Percentiles rank a stretch among this genome's conserved stretches.
Conservation (phyloP, 1,140 invertebrate genomes). For the Diorhabda elongata region DNA sequence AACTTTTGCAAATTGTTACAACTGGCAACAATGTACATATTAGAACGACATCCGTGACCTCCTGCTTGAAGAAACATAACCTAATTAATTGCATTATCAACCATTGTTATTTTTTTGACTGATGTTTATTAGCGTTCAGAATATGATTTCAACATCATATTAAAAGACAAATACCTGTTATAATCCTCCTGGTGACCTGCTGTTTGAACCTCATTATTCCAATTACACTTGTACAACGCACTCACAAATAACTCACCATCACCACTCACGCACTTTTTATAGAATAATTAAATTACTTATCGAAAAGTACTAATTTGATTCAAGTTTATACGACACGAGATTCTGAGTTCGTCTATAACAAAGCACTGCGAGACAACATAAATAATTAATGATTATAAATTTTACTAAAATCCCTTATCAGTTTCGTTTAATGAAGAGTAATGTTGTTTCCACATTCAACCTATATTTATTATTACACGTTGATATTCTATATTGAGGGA, state of each 20-base stretch:
- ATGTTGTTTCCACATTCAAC: conserved; percentile 18
- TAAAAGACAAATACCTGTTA: conserved; percentile 20
- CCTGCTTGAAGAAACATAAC: too few species aligned
- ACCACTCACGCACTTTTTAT: too few species aligned
- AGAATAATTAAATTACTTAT: too few species aligned
- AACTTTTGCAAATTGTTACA: too few species aligned
- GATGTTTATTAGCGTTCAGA: neutral
- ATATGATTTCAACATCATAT: neutral
- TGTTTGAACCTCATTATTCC: conserved; percentile 33
- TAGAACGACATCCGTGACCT: too few species aligned
- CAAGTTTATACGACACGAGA: too few species aligned
- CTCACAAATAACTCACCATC: too few species aligned
- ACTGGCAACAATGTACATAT: too few species aligned
- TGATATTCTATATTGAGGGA: conserved; percentile 15
- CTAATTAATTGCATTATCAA: too few species aligned
- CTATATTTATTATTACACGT: conserved; percentile 19
- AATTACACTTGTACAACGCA: too few species aligned
- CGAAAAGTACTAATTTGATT: too few species aligned
- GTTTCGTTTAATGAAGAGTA: conserved; percentile 18
- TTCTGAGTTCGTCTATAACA: conserved; percentile 11
- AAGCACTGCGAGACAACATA: conserved; percentile 12
- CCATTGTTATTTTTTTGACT: neutral
- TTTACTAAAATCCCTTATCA: conserved; percentile 20
- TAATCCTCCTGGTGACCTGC: conserved; percentile 30
- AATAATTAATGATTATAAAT: conserved; percentile 21